Evolutionary conservation across 2,888 invertebrate species (phyloP).

Genomic region (Brachyptera risi): DNA sequence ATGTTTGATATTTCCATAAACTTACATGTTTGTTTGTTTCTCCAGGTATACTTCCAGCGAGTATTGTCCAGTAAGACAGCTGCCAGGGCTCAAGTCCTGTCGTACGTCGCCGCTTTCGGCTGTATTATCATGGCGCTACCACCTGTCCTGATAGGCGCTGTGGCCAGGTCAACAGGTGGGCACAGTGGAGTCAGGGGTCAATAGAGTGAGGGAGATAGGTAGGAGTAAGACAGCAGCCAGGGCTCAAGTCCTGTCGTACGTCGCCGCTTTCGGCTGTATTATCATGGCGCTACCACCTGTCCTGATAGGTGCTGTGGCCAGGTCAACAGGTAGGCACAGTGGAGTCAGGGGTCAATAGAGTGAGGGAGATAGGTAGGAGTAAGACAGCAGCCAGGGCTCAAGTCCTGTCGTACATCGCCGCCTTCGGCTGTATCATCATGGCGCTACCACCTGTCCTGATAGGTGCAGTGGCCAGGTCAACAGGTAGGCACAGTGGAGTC

Average conservation of each 20-base stretch:
- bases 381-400: slow-evolving; percentile 93
- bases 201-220: too few species aligned
- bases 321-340: slow-evolving; percentile 75
- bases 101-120: slow-evolving; percentile 93
- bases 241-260: slow-evolving; percentile 91
- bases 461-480: slow-evolving; percentile 94
- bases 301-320: slow-evolving; percentile 94
- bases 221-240: slow-evolving; percentile 91
- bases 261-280: slow-evolving; percentile 93
- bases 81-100: slow-evolving; percentile 85
- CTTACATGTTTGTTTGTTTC: too few species aligned
- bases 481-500: slow-evolving; percentile 68
- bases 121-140: slow-evolving; percentile 97
- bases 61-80: slow-evolving; percentile 96
- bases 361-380: too few species aligned
- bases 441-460: slow-evolving; percentile 95
- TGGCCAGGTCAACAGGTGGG: slow-evolving; percentile 90
- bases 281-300: slow-evolving; percentile 97
- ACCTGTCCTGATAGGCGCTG: slow-evolving; percentile 93
- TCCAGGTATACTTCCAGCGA: slow-evolving; percentile 92
- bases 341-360: too few species aligned
- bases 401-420: slow-evolving; percentile 92
- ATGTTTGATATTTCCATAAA: too few species aligned
- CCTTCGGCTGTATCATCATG: slow-evolving; percentile 93
- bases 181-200: too few species aligned